phyloP scores from a whole-genome alignment of 2,113 vertebrate species.

The Tupaia tana region DNA sequence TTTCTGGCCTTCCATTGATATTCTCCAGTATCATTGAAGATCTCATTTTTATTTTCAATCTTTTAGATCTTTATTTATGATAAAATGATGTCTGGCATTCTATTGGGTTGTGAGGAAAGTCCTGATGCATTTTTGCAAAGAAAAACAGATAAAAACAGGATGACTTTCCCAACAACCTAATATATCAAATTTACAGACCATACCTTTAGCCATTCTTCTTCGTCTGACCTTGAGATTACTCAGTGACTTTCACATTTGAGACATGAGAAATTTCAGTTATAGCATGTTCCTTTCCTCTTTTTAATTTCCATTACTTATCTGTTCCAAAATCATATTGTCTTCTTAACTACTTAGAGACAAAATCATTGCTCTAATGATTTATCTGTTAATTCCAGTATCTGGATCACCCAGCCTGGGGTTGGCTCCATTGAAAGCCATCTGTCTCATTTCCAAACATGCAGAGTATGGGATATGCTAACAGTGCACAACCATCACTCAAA shows the following conservation, averaged over 20 bases:
- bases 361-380: not conserved
- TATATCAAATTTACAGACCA: not conserved
- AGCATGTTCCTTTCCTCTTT: not conserved
- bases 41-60: not conserved
- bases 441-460: not conserved
- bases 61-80: not conserved
- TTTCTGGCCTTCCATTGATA: not conserved
- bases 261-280: not conserved
- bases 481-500: not conserved
- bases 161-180: no score
- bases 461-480: not conserved
- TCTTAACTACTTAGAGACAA: not conserved
- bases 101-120: no score
- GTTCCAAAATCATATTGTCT: not conserved
- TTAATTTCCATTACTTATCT: not conserved
- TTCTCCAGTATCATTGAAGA: not conserved
- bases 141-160: no score
- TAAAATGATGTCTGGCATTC: not conserved
- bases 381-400: not conserved
- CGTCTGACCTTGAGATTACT: not conserved
- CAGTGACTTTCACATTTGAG: not conserved
- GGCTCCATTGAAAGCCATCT: not conserved
- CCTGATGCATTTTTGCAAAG: no score
- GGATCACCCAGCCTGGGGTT: not conserved
- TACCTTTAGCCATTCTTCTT: not conserved